Evolutionary conservation across 1,140 invertebrate genomes (phyloP), one percentile per base, ranked within the genome.

Genomic region (Temnothorax longispinosus): DNA sequence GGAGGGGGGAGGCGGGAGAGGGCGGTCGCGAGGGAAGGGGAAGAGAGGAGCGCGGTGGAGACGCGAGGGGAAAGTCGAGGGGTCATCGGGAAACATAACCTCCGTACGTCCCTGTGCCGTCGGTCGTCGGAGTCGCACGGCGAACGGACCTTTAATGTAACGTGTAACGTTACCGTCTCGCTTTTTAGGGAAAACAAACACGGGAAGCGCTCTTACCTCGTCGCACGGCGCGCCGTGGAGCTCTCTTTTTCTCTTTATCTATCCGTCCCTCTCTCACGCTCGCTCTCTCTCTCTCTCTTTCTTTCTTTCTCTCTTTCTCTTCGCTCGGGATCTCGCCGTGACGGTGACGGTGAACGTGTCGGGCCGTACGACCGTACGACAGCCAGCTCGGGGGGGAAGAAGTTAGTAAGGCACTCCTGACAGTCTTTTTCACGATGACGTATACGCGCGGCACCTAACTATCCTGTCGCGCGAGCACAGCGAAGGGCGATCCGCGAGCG

Each of bases 51-150:
- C 32, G 44, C 44, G 21, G 21, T 38, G 47, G 38, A 4, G 87
- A 47, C 47, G 67, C 47, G 58, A 58, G 35, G 52, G 81, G 91
- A 87, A 78, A 86, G 62, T 58, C 85, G 92, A 91, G 92, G 92
- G 93, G 92, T 92, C 90, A 93, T 93, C 90, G 91, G n/a, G 91
- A 90, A 92, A 93, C 92, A 91, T 93, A 93, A 93, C 92, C 93
- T 93, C 90, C 71, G 91, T 56, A 84, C 62, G 91, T 91, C 85
- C 27, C 27, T 80, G 62, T 47, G 47, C 67, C 6, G 38, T 41
- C 3, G 38, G 6, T 27, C 71, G 50, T 86, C 87, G 80, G 21
- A 54, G 38, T 72, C 52, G 21, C 52, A 44, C 67, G 65, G 60
- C n/a, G n/a, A 21, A 78, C 8, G 27, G 54, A 50, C 50, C 84